phyloP scores from a whole-genome alignment of 2,113 vertebrate species.

The Ophiodon elongatus region DNA sequence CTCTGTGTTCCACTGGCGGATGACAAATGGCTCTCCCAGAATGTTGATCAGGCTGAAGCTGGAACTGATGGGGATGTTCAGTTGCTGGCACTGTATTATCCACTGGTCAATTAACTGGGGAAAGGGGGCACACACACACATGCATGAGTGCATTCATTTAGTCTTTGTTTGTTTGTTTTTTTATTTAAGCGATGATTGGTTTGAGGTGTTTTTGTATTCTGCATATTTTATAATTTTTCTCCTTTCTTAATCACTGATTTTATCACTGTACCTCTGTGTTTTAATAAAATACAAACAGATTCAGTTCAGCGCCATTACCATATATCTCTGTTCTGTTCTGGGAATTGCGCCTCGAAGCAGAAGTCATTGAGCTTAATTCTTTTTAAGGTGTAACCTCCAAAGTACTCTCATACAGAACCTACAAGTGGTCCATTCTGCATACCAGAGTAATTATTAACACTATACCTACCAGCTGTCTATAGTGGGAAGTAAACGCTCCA shows the following conservation, averaged over 20 bases:
- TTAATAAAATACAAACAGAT: background rate
- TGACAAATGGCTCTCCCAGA: slow-evolving; percentile 87
- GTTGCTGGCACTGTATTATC: slow-evolving; percentile 84
- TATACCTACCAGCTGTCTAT: slow-evolving; percentile 84
- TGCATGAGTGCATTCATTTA: background rate
- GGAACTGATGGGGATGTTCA: slow-evolving; percentile 86
- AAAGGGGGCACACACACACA: background rate
- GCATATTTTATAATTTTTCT: background rate
- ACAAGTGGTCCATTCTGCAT: background rate
- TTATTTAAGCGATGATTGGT: background rate
- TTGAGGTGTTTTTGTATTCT: background rate
- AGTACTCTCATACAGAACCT: background rate
- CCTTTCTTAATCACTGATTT: background rate
- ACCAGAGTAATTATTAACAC: background rate
- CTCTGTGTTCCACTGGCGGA: slow-evolving; percentile 90
- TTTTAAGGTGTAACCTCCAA: background rate
- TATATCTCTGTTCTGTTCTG: too few species aligned
- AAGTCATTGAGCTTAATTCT: background rate
- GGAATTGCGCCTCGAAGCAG: background rate
- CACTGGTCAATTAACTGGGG: slow-evolving; percentile 87
- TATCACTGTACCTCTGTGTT: background rate
- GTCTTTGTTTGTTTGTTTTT: background rate
- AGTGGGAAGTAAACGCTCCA: slow-evolving; percentile 89
- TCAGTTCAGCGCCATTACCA: too few species aligned
- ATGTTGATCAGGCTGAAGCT: slow-evolving; percentile 89